These are phyloP conservation scores for Sardina pilchardus DNA, from an alignment of 2,113 vertebrate species.

Conservation along the genomic window DNA sequence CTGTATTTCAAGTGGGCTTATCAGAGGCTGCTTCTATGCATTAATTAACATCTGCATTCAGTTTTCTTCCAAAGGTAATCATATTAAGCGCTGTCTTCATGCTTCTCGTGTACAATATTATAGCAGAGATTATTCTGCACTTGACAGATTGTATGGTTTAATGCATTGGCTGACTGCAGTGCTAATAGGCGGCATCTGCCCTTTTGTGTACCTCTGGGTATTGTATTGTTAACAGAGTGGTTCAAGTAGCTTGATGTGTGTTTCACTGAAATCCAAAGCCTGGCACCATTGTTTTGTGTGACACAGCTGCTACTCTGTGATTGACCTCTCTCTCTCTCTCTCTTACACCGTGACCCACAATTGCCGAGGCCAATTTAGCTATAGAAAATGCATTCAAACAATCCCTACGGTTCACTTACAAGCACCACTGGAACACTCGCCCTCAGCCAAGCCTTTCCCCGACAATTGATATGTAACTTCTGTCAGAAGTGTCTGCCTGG, in stretches of 20 bases:
- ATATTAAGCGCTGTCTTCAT: background rate
- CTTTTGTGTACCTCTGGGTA: background rate
- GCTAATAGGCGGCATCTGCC: background rate
- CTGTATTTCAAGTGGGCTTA: slow-evolving; percentile 20
- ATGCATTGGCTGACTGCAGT: slow-evolving; percentile 16
- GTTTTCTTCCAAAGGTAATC: background rate
- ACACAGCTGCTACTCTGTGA: slow-evolving; percentile 31
- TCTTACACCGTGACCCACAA: slow-evolving; percentile 38
- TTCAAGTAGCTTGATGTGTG: slow-evolving; percentile 23
- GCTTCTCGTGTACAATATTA: background rate
- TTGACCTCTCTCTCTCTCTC: slow-evolving; percentile 41
- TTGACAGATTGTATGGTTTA: slow-evolving; percentile 22
- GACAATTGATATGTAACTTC: slow-evolving; percentile 35
- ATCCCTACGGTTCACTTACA: slow-evolving; percentile 29
- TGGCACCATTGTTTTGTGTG: slow-evolving; percentile 24
- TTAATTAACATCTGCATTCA: slow-evolving; percentile 25
- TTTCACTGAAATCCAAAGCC: slow-evolving; percentile 18
- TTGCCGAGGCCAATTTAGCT: slow-evolving; percentile 45
- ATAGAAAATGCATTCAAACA: slow-evolving; percentile 51
- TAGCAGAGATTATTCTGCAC: background rate
- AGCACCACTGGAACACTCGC: slow-evolving; percentile 20
- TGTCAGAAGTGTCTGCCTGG: slow-evolving; percentile 12
- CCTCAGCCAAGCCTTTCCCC: slow-evolving; percentile 36
- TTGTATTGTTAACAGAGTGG: background rate
- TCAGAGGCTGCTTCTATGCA: background rate